phyloP scores from a whole-genome alignment of 2,113 vertebrate species.

The Pitta sordida region DNA sequence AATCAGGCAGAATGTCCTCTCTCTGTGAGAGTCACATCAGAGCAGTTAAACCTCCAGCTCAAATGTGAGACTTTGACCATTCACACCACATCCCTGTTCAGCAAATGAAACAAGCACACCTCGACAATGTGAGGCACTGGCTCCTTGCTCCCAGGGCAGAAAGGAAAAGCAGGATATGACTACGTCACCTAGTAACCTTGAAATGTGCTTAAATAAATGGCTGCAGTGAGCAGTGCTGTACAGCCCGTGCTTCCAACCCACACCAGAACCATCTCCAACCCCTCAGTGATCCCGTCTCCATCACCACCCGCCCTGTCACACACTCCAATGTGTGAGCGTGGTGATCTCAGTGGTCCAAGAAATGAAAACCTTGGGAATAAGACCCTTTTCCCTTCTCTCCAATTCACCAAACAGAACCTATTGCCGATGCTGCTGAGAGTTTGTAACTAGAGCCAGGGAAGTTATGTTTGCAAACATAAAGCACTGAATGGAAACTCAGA shows the following conservation, averaged over 20 bases:
- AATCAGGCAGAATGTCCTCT: neutral
- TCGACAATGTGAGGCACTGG: neutral
- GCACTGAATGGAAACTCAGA: neutral
- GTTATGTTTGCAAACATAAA: neutral
- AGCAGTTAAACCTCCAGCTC: neutral
- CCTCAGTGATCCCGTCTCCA: fast-evolving
- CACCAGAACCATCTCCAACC: no score
- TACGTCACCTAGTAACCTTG: neutral
- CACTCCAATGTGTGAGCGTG: neutral
- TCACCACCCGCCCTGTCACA: neutral
- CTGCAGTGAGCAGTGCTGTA: neutral
- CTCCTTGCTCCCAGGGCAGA: neutral
- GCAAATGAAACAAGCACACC: neutral
- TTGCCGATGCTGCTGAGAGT: neutral
- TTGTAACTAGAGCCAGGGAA: neutral
- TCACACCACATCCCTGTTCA: neutral
- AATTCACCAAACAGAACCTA: neutral
- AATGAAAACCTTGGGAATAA: neutral
- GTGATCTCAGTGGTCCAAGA: neutral
- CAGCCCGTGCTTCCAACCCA: neutral
- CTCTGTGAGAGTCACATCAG: neutral
- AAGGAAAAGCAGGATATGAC: neutral
- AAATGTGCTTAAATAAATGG: neutral
- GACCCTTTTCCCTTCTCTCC: neutral
- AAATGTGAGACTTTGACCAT: neutral